phyloP scores from a whole-genome alignment of 1,140 invertebrate species.

The Drosophila subobscura region DNA sequence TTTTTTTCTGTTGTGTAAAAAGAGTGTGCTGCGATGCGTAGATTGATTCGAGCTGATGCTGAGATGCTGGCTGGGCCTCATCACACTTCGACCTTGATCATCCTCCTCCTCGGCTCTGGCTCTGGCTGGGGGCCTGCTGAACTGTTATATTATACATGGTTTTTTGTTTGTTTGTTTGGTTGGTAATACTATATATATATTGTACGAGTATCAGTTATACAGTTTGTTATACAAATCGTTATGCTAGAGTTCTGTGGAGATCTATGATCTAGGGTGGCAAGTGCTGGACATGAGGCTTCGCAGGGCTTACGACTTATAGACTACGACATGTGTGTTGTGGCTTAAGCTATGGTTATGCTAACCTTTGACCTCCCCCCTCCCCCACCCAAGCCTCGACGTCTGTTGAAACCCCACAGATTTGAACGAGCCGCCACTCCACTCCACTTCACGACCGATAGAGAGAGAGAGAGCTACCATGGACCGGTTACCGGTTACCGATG shows the following conservation, averaged over 20 bases:
- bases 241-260: constrained; percentile 34
- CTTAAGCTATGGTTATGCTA: constrained; percentile 39
- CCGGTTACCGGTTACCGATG: constrained; percentile 39
- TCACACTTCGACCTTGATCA: constrained; percentile 4
- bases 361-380: constrained; percentile 7
- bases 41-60: constrained; percentile 21
- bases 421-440: constrained; percentile 68
- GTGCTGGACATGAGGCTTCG: constrained; percentile 32
- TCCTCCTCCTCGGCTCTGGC: constrained; percentile 36
- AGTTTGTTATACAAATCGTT: constrained; percentile 46
- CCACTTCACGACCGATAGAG: constrained; percentile 47
- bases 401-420: constrained; percentile 27
- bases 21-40: constrained; percentile 45
- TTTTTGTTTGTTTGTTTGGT: constrained; percentile 19
- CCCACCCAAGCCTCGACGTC: constrained; percentile 21
- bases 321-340: constrained; percentile 46
- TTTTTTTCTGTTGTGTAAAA: constrained; percentile 34
- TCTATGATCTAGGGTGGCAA: constrained; percentile 46
- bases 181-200: constrained; percentile 40
- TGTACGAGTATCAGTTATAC: constrained; percentile 28
- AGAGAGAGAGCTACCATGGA: constrained; percentile 45
- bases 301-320: constrained; percentile 58
- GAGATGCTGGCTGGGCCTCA: constrained; percentile 19
- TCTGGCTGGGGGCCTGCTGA: constrained; percentile 28
- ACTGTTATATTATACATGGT: constrained; percentile 35